Evolutionary conservation across 2,888 invertebrate species (phyloP).

Genomic region (Lomographa bimaculata): DNA sequence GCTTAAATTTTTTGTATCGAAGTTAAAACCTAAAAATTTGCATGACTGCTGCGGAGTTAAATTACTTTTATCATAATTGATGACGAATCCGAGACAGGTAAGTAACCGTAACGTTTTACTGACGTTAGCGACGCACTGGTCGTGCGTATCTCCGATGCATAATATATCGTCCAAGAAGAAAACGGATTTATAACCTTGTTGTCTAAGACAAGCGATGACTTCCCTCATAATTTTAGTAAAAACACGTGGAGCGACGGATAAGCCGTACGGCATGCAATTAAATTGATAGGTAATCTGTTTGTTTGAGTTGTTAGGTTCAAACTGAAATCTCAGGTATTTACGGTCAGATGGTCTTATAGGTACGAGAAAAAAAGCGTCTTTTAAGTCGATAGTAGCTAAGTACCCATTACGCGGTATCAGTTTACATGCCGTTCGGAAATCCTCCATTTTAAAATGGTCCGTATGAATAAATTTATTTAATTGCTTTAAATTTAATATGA

Average conservation of each 20-base stretch:
- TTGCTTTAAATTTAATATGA: slow-evolving; percentile 1
- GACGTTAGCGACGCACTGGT: no score
- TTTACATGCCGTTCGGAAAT: slow-evolving; percentile 2
- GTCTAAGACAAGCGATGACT: background rate
- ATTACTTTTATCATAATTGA: slow-evolving; percentile 24
- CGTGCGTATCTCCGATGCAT: no score
- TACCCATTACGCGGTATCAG: background rate
- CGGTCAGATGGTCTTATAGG: background rate
- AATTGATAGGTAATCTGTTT: slow-evolving; percentile 1
- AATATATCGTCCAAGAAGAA: no score
- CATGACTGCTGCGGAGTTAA: slow-evolving; percentile 10
- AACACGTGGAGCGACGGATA: slow-evolving; percentile 1
- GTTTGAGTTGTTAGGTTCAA: background rate
- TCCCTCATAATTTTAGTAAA: slow-evolving; percentile 5
- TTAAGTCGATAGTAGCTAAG: slow-evolving; percentile 2
- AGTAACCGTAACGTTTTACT: background rate
- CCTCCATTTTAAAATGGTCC: slow-evolving; percentile 3
- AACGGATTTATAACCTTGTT: background rate
- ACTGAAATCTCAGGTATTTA: slow-evolving; percentile 3
- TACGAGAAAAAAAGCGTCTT: slow-evolving; percentile 3
- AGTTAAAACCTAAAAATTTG: slow-evolving; percentile 26
- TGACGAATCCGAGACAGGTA: slow-evolving; percentile 1
- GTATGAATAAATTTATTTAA: slow-evolving; percentile 1
- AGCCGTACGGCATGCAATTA: background rate
- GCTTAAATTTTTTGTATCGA: slow-evolving; percentile 6